Percentiles rank a stretch among this genome's conserved stretches.
phyloP scores from a whole-genome alignment of 2,888 invertebrate species.

The Helobdella robusta region DNA sequence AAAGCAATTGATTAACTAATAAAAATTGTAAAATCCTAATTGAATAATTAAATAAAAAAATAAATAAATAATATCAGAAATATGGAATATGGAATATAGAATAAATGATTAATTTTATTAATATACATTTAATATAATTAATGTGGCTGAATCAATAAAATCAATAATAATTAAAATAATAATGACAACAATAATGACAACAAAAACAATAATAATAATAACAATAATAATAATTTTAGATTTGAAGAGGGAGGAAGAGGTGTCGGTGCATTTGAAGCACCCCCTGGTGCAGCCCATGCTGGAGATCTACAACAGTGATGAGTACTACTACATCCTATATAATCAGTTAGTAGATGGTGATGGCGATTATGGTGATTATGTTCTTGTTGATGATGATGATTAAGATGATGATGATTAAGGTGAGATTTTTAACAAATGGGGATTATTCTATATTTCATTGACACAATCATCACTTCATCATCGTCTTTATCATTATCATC shows the following conservation, averaged over 20 bases:
- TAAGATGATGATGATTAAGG: background rate
- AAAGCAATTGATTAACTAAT: too few species aligned
- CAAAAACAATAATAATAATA: background rate
- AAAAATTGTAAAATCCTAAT: too few species aligned
- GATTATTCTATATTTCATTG: too few species aligned
- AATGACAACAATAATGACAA: background rate
- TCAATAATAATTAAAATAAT: background rate
- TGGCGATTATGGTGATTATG: background rate
- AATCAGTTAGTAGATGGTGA: constrained; percentile 16
- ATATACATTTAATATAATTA: background rate
- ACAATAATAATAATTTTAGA: background rate
- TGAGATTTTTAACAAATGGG: background rate
- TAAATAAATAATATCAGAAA: too few species aligned
- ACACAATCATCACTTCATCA: too few species aligned
- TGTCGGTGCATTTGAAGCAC: constrained; percentile 21
- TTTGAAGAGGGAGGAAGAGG: constrained; percentile 20
- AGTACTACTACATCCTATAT: constrained; percentile 16
- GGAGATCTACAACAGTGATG: constrained; percentile 14
- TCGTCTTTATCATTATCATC: too few species aligned
- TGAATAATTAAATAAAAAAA: too few species aligned
- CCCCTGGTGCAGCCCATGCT: constrained; percentile 14
- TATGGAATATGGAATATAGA: too few species aligned
- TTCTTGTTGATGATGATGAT: constrained; percentile 61
- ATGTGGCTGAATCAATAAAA: background rate
- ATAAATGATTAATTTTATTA: constrained; percentile 3